Conservation (phyloP, 2,888 invertebrate genomes). For the Cyrtodaria siliqua region DNA sequence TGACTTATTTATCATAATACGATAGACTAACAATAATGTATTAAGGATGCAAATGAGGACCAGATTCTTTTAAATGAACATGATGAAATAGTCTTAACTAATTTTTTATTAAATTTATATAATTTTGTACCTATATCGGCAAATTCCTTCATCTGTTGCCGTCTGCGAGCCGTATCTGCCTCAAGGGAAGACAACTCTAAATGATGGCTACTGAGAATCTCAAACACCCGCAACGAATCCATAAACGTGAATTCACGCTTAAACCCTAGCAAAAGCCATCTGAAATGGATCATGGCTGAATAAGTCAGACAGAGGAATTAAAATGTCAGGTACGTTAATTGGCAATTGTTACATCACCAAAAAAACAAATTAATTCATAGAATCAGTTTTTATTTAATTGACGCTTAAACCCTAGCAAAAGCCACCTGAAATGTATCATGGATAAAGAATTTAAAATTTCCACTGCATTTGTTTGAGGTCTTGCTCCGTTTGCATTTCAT, state of each 20-base stretch:
- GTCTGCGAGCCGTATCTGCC: slow-evolving; percentile 78
- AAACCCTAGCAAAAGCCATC: slow-evolving; percentile 85
- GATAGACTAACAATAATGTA: too few relatives aligned
- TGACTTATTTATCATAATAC: too few relatives aligned
- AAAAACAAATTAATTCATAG: not conserved
- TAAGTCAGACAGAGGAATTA: too few relatives aligned
- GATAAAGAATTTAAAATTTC: too few relatives aligned
- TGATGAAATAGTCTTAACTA: too few relatives aligned
- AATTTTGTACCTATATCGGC: slow-evolving; percentile 78
- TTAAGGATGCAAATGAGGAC: too few relatives aligned
- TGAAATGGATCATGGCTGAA: slow-evolving; percentile 67
- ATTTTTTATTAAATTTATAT: too few relatives aligned
- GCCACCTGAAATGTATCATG: slow-evolving; percentile 81
- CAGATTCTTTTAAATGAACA: too few relatives aligned
- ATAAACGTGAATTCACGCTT: slow-evolving; percentile 82
- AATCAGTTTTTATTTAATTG: slow-evolving; percentile 80
- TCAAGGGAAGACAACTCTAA: slow-evolving; percentile 82
- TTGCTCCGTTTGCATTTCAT: too few relatives aligned
- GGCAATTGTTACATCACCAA: not conserved
- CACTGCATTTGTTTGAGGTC: too few relatives aligned
- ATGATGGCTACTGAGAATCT: slow-evolving; percentile 85
- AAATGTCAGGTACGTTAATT: too few relatives aligned
- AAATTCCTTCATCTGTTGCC: slow-evolving; percentile 81
- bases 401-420: slow-evolving; percentile 84
- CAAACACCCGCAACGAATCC: slow-evolving; percentile 83